phyloP scores from a whole-genome alignment of 2,113 vertebrate genomes.

The Girardinichthys multiradiatus region DNA sequence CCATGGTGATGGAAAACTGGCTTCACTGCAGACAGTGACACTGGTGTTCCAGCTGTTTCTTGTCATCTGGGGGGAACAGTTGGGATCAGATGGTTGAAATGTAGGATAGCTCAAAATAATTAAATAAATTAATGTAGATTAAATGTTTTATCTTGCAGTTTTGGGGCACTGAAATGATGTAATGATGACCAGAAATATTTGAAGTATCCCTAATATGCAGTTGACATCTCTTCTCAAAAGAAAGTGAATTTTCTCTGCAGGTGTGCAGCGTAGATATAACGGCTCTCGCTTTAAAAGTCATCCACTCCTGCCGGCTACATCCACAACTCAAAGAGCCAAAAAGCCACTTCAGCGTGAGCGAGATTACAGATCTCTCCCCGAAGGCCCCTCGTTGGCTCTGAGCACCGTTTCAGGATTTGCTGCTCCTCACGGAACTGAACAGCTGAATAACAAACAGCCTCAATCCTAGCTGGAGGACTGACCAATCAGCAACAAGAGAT shows the following conservation, averaged over 20 bases:
- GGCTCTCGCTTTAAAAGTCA: neutral
- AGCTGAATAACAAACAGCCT: constrained; percentile 31
- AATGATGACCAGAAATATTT: neutral
- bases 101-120: too few species aligned
- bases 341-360: constrained; percentile 42
- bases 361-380: constrained; percentile 53
- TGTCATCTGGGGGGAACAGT: too few species aligned
- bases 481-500: constrained; percentile 4
- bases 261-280: neutral
- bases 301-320: neutral
- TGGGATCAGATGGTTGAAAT: too few species aligned
- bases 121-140: neutral
- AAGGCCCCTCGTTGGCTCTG: constrained; percentile 22
- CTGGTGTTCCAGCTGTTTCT: too few species aligned
- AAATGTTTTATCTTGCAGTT: neutral
- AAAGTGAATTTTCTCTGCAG: neutral
- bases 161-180: neutral
- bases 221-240: neutral
- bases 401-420: constrained; percentile 34
- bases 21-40: too few species aligned
- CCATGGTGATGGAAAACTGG: too few species aligned
- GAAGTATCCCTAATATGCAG: neutral
- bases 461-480: neutral
- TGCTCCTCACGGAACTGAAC: constrained; percentile 43
- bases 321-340: constrained; percentile 5